Evolutionary conservation across 92 coral and sea anemone species (phyloP), one percentile per base, ranked within the genome.

Genomic region (Epizoanthus fatuus): DNA sequence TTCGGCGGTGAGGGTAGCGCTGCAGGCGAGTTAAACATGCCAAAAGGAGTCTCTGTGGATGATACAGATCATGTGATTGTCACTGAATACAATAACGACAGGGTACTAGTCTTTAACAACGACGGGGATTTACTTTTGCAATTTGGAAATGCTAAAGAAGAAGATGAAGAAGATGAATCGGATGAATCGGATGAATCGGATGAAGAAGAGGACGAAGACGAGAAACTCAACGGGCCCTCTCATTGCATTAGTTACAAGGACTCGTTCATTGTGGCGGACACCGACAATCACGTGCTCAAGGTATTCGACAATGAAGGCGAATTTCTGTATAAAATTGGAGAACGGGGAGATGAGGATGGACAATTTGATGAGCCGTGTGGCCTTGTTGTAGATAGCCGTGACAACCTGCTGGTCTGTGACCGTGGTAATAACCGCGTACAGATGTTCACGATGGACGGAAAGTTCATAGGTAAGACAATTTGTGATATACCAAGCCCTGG

Each of bases 21-120:
- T 69, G 74, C 72, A 44, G 86, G 90, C 0, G 74, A 78, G 49
- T 72, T 86, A n/a, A n/a, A n/a, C n/a, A n/a, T n/a, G n/a, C n/a
- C n/a, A n/a, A n/a, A n/a, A n/a, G n/a, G n/a, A n/a, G n/a, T n/a
- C n/a, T 75, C 70, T 12, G 73, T 79, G 25, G 90, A 86, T 62
- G 75, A 68, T 4, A 60, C 16, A 5, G 90, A 86, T 47, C 81
- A 66, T 32, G 66, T 80, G n/a, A 72, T 80, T 73, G 76, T 80
- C 49, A 49, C 57, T 22, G 91, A 87, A 19, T 40, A 51, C 4
- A 20, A 15, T n/a, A n/a, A 87, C 69, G 15, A 72, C 81, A 72
- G 83, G 25, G 62, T 87, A 5, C 83, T 81, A 53, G 72, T 87
- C 42, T 87, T 87, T 40, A 65, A 81, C 54, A 14, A 63, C 2